Base-by-base conservation (phyloP, 53 echinoderm and acorn worm species). In the Arbacia lixula region DNA sequence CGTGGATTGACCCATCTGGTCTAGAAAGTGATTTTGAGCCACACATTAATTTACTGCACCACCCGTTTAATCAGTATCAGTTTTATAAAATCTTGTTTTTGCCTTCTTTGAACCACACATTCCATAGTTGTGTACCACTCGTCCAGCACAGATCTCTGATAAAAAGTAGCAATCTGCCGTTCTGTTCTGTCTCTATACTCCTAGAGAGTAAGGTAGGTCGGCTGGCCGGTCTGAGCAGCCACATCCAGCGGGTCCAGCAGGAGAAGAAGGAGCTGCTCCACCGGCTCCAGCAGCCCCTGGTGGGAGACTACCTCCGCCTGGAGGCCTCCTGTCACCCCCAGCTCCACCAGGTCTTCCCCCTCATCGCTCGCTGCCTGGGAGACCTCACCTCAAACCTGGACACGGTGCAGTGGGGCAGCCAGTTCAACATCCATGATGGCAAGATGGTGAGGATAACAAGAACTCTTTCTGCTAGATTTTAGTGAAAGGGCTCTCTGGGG, bases 281-380 rank as follows among this genome's bases (percentile, higher is more conserved):
- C 65, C 76, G 91, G 6, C 88, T 98, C 11, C 98, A 94, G 66
- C 92, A 94, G 53, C 98, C 98, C 42, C 84, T 93, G 14, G 92
- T 98, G 1, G 98, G 98, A 31, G 94, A 94, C 79, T 83, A 83
- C 75, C 84, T 98, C 20, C 84, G 87, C 65, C 69, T 97, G 3
- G 97, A 97, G 81, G 97, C 94, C 2, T 77, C 84, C 56, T 94
- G 88, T 82, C 97, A 97, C 84, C 73, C 80, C 26, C 84, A 93
- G 39, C 86, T 94, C 40, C 89, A 87, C 65, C 92, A 91, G 34
- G 86, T 97, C 32, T 97, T 97, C 75, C 97, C 92, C 37, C 56
- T 92, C 88, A 76, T 88, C 16, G 88, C 88, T 26, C 12, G 78
- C 11, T 90, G 92, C 54, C 90, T 97, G 26, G 94, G 90, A 27